Conservation (phyloP, 2,113 vertebrate species). For the Nesoenas mayeri region DNA sequence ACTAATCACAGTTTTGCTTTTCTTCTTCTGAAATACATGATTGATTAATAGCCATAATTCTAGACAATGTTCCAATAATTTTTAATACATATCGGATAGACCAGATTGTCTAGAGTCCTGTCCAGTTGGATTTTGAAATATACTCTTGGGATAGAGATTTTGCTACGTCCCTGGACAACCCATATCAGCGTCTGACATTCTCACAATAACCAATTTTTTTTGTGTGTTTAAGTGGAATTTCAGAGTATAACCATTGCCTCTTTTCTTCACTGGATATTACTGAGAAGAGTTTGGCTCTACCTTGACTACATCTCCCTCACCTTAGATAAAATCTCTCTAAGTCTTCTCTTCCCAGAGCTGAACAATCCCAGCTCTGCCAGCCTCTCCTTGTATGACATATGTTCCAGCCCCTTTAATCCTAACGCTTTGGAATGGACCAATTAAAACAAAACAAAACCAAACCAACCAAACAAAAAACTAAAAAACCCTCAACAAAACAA, state of each 20-base stretch:
- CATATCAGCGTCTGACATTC: not conserved
- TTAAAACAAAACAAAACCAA: not conserved
- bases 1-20: not conserved
- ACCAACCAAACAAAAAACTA: not conserved
- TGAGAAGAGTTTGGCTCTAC: not conserved
- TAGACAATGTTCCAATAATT: not conserved
- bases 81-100: not conserved
- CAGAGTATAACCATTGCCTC: not conserved
- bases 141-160: not conserved
- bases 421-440: not conserved
- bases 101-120: not conserved
- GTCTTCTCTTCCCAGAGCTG: not conserved
- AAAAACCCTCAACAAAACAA: too few relatives aligned
- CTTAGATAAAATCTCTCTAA: not conserved
- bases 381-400: not conserved
- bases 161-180: not conserved
- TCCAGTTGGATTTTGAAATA: not conserved
- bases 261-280: not conserved
- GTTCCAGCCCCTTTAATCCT: not conserved
- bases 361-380: not conserved
- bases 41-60: not conserved
- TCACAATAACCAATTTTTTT: not conserved
- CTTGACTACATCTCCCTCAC: not conserved
- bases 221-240: not conserved
- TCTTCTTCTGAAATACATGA: not conserved